These are phyloP conservation scores for Spodoptera littoralis DNA, from an alignment of 2,888 invertebrate species.

Conservation along the genomic window DNA sequence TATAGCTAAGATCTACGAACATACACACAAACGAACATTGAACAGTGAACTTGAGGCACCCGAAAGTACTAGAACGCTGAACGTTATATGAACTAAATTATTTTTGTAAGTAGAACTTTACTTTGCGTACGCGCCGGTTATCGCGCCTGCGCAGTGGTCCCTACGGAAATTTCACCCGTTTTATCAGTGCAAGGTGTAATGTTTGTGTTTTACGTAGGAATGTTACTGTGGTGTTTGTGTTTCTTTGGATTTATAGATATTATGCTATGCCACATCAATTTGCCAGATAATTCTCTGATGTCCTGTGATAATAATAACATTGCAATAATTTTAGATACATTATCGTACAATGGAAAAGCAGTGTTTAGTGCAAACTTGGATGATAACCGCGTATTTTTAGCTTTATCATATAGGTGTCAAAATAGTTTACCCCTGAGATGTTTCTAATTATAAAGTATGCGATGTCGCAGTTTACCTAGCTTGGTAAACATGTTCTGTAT, in stretches of 20 bases:
- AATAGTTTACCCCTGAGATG: no score
- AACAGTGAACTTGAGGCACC: conserved; percentile 17
- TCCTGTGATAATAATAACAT: background rate
- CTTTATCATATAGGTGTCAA: no score
- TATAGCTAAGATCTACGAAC: conserved; percentile 54
- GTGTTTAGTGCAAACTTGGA: no score
- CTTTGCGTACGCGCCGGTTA: background rate
- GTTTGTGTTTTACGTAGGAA: conserved; percentile 24
- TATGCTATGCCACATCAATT: conserved; percentile 6
- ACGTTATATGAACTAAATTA: background rate
- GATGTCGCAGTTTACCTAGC: no score
- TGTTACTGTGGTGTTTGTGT: conserved; percentile 10
- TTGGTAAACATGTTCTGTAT: no score
- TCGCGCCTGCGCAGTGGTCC: conserved; percentile 1
- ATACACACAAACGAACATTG: conserved; percentile 16
- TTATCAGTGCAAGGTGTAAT: conserved; percentile 31
- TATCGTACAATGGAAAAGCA: no score
- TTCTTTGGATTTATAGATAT: conserved; percentile 7
- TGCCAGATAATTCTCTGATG: conserved; percentile 1
- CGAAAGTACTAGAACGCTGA: conserved; percentile 2
- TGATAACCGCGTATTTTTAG: no score
- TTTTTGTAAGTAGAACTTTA: conserved; percentile 21
- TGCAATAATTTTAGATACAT: no score
- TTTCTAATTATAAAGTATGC: no score
- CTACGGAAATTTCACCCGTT: conserved; percentile 35